phyloP scores from a whole-genome alignment of 2,797 vertebrate genomes.

The Sternotherus odoratus region DNA sequence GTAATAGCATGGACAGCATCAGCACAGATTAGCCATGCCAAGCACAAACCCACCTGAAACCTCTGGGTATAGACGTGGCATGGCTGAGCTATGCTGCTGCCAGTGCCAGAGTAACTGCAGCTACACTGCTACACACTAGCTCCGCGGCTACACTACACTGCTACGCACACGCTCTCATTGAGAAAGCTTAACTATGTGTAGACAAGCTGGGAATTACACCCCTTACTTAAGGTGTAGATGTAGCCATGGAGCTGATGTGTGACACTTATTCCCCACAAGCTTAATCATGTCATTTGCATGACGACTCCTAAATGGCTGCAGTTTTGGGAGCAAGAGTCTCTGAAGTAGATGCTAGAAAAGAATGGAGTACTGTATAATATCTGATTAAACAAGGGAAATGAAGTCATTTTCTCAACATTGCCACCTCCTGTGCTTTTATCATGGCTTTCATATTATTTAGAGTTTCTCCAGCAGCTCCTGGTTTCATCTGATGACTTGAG shows the following conservation, averaged over 20 bases:
- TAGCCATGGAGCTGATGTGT: neutral
- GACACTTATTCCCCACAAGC: constrained; percentile 41
- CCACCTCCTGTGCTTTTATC: neutral
- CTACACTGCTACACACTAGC: no score
- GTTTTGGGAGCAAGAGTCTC: neutral
- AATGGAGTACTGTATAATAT: neutral
- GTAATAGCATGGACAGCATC: neutral
- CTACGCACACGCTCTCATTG: neutral
- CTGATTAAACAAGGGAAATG: constrained; percentile 12
- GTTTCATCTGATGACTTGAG: neutral
- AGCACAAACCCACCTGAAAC: neutral
- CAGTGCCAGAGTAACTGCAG: neutral
- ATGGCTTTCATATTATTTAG: neutral
- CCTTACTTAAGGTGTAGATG: neutral
- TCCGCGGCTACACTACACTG: no score
- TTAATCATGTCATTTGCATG: constrained; percentile 32
- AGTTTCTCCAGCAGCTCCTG: neutral
- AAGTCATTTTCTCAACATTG: neutral
- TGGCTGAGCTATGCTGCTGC: neutral
- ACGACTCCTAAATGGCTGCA: neutral
- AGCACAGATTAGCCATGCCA: neutral
- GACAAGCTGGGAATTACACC: neutral
- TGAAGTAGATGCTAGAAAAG: neutral
- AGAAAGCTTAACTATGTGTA: neutral
- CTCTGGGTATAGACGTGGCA: neutral